phyloP scores from a whole-genome alignment of 2,797 vertebrate species.

The Melanotaenia maccullochi region DNA sequence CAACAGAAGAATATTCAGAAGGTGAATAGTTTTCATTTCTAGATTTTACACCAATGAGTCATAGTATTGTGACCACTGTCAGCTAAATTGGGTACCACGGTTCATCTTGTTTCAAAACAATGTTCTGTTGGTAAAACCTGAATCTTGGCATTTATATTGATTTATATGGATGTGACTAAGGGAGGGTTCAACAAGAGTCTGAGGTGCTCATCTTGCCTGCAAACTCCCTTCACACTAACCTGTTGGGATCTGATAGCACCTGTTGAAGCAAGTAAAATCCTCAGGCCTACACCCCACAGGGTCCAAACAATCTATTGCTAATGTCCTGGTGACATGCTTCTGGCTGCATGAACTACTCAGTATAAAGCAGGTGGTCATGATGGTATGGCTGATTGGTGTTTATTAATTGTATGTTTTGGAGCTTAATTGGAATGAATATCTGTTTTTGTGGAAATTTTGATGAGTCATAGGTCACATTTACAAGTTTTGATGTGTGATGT shows the following conservation, averaged over 20 bases:
- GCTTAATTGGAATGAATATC: background rate
- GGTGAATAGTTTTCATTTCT: constrained; percentile 45
- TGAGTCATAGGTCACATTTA: too few species aligned
- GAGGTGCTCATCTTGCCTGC: too few species aligned
- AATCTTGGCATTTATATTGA: background rate
- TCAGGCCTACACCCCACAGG: too few species aligned
- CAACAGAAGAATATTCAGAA: constrained; percentile 26
- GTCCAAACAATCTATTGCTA: background rate
- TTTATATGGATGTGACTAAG: background rate
- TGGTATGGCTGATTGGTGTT: background rate
- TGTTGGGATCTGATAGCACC: background rate
- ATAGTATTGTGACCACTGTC: background rate
- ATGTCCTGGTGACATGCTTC: background rate
- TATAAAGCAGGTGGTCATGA: background rate
- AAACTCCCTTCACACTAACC: background rate
- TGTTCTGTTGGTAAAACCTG: background rate
- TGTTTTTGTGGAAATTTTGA: too few species aligned
- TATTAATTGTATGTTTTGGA: background rate
- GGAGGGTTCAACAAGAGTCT: too few species aligned
- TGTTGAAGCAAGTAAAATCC: background rate
- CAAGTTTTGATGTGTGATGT: background rate
- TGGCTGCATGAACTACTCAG: background rate
- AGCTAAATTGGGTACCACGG: background rate
- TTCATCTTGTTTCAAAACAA: background rate
- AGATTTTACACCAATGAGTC: background rate